Conservation (phyloP, 2,888 invertebrate species). For the Helleia helle region DNA sequence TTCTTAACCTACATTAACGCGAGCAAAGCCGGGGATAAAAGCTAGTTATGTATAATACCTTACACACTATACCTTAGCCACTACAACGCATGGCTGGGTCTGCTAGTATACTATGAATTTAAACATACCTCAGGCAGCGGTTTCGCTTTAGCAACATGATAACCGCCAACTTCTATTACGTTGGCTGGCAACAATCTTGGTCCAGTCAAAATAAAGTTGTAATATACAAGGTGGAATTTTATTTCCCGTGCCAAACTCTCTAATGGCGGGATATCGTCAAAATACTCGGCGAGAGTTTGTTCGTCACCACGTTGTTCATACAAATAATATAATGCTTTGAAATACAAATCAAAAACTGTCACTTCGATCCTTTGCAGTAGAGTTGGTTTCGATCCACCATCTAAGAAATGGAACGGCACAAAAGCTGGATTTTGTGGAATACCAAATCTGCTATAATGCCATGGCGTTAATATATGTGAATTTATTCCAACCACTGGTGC, state of each 20-base stretch:
- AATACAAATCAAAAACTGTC: constrained; percentile 40
- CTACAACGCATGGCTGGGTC: too few species aligned
- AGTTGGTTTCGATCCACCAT: constrained; percentile 52
- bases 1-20: too few species aligned
- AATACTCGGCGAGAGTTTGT: constrained; percentile 45
- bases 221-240: constrained; percentile 74
- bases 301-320: constrained; percentile 41
- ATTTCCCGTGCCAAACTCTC: constrained; percentile 68
- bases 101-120: background rate
- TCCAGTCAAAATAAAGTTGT: constrained; percentile 75
- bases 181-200: constrained; percentile 71
- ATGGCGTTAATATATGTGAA: constrained; percentile 76
- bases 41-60: too few species aligned
- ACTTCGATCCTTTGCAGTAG: constrained; percentile 49
- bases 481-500: constrained; percentile 76
- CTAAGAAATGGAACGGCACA: constrained; percentile 67
- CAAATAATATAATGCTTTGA: constrained; percentile 34
- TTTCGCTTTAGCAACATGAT: constrained; percentile 61
- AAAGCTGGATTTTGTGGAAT: constrained; percentile 75
- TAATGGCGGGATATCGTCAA: constrained; percentile 68
- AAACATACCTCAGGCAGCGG: constrained; percentile 59
- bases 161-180: constrained; percentile 77
- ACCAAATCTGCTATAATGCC: constrained; percentile 72
- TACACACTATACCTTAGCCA: too few species aligned
- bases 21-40: too few species aligned